Evolutionary conservation across 1,140 invertebrate species (phyloP).

Genomic region (Arion vulgaris): DNA sequence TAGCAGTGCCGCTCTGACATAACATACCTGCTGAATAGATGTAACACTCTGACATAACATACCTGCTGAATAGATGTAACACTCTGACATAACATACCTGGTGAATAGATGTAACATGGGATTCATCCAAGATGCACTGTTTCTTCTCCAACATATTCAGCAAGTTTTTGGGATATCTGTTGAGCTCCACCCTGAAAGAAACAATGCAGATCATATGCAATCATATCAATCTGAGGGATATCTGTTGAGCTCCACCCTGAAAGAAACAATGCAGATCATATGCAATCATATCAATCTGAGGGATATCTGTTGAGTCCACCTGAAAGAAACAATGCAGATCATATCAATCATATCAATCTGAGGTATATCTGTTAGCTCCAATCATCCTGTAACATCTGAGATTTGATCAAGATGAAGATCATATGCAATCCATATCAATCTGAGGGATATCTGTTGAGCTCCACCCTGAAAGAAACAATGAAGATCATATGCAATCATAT

Average conservation of each 20-base stretch:
- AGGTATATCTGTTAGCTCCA: too few species aligned
- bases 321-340: conserved; percentile 45
- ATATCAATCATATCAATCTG: not conserved
- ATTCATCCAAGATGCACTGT: conserved; percentile 60
- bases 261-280: conserved; percentile 29
- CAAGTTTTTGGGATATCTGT: conserved; percentile 68
- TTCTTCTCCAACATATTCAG: conserved; percentile 59
- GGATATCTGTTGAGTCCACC: conserved; percentile 73
- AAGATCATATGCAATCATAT: too few species aligned
- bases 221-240: conserved; percentile 48
- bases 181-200: conserved; percentile 72
- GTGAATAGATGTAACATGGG: conserved; percentile 66
- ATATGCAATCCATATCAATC: too few species aligned
- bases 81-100: conserved; percentile 59
- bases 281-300: not conserved
- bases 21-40: too few species aligned
- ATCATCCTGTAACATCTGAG: too few species aligned
- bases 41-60: too few species aligned
- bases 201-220: not conserved
- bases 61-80: too few species aligned
- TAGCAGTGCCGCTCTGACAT: too few species aligned
- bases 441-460: too few species aligned
- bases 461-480: too few species aligned
- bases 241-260: conserved; percentile 73
- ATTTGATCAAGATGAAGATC: too few species aligned